Evolutionary conservation across 2,113 vertebrate genomes (phyloP), one percentile per base, ranked within the genome.

Genomic region (Indicator maculatus): DNA sequence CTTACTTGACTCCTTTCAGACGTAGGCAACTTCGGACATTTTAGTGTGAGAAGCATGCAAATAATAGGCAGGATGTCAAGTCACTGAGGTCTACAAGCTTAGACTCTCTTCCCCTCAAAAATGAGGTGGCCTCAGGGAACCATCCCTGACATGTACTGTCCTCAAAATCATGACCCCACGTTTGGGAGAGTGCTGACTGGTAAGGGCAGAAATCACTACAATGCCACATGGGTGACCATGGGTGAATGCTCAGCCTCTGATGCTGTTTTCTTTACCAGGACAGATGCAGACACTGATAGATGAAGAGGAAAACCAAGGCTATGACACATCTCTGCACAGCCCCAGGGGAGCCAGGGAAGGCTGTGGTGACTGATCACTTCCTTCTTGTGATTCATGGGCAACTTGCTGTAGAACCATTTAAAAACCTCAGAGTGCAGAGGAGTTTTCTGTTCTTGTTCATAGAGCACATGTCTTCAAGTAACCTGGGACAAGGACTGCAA

Each of bases 351-450:
- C 7, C 44, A 71, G 11, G n/a, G 33, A 94, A 86, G 45, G 38
- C 64, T 58, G 21, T 69, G 33, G 38, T 91, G 74, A 79, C 39
- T 83, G 85, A 67, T 86, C 60, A 39, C 82, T 88, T 91, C 41
- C 55, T 88, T 73, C 78, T 88, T 71, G 41, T 86, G 73, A 95
- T 38, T 96, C 88, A 91, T 12, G 47, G 33, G 19, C 11, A 41
- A 52, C 24, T 86, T 93, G 47, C 56, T 81, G 28, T 36, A 73
- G 69, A 86, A 71, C 8, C 20, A n/a, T 71, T 93, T 33, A 3
- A 64, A 74, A 83, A 77, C 15, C 13, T 69, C 84, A 50, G 11
- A 74, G n/a, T 16, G 16, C 27, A 66, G 52, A 69, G 10, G 39
- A 61, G 55, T 18, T 83, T 52, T 78, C 65, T 77, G 4, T 41